Conservation (phyloP, 2,888 invertebrate genomes). For the Tetanocera ferruginea region DNA sequence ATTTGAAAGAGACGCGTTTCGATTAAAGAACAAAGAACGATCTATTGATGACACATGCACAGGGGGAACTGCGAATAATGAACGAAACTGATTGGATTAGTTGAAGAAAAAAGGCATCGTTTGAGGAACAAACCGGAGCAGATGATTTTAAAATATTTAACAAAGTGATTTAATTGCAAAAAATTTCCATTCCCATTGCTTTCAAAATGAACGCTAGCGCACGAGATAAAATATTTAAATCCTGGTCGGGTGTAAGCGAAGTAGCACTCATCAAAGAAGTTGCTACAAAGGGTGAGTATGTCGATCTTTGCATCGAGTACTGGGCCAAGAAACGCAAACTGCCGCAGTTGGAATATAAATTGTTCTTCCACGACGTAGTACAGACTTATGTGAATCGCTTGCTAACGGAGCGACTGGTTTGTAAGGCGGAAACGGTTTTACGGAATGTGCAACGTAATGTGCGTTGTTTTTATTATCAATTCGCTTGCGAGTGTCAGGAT, state of each 20-base stretch:
- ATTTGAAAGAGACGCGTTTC: neutral
- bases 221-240: constrained; percentile 64
- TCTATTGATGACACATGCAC: neutral
- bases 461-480: constrained; percentile 65
- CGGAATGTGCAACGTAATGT: constrained; percentile 64
- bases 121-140: neutral
- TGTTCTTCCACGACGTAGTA: constrained; percentile 65
- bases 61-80: neutral
- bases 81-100: neutral
- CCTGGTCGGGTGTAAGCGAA: constrained; percentile 66
- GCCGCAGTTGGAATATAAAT: constrained; percentile 54
- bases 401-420: constrained; percentile 63
- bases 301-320: constrained; percentile 65
- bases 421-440: constrained; percentile 59
- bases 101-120: neutral
- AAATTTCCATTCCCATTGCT: constrained; percentile 12
- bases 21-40: constrained; percentile 5
- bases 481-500: constrained; percentile 75
- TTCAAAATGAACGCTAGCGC: constrained; percentile 54
- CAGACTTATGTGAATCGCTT: constrained; percentile 65
- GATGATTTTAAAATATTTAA: too few species aligned
- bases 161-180: neutral
- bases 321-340: constrained; percentile 61
- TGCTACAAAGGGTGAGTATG: constrained; percentile 68
- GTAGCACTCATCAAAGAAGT: constrained; percentile 65